Evolutionary conservation across 2,888 invertebrate species (phyloP).

Genomic region (Tridacna gigas): DNA sequence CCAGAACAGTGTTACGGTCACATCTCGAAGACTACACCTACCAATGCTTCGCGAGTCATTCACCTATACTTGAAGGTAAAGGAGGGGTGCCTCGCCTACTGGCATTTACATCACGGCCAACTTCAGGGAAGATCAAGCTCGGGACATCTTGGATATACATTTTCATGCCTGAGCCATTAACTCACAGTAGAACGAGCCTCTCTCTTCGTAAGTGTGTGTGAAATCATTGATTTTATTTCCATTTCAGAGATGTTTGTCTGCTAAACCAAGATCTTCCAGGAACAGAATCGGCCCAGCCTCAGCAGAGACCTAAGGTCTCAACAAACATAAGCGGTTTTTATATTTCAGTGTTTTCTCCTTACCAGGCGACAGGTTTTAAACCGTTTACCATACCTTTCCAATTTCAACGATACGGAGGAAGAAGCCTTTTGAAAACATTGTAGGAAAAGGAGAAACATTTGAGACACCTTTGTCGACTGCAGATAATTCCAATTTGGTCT

Average conservation of each 20-base stretch:
- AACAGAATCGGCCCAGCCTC: slow-evolving; percentile 8
- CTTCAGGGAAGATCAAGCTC: not conserved
- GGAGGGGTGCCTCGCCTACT: not conserved
- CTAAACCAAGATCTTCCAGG: not conserved
- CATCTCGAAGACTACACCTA: not conserved
- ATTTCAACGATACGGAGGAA: no score
- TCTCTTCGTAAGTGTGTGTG: not conserved
- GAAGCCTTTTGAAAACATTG: no score
- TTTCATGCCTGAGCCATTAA: not conserved
- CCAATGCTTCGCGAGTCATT: not conserved
- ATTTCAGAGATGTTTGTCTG: slow-evolving; percentile 19
- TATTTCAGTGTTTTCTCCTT: no score
- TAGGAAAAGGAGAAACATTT: no score
- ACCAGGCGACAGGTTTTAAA: no score
- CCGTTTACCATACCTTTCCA: no score
- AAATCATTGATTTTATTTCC: not conserved
- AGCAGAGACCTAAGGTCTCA: not conserved
- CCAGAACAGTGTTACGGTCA: not conserved
- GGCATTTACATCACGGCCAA: not conserved
- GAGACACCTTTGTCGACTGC: no score
- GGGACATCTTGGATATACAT: not conserved
- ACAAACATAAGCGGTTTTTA: not conserved
- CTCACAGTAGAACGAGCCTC: not conserved
- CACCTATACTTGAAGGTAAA: not conserved
- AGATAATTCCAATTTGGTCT: no score